Base-by-base conservation (phyloP, 2,113 vertebrate species). In the Desmodus rotundus region DNA sequence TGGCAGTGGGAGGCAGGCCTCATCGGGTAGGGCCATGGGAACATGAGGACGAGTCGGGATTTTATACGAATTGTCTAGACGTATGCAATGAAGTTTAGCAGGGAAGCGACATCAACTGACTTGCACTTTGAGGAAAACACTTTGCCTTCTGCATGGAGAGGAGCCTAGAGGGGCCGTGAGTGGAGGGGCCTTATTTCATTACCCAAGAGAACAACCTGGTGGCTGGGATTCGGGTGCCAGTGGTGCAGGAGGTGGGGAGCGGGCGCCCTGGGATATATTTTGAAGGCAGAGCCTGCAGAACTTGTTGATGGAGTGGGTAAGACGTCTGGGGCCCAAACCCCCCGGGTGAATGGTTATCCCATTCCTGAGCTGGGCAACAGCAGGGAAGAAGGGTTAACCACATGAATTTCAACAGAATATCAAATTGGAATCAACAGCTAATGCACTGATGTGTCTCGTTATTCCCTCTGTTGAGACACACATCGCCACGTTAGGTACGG, bases 71-170 rank as follows among this genome's bases (percentile, higher is more conserved):
- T 28, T 50, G 50, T 41, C 26, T 5, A 47, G 15, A 24, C 50
- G n/a, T 10, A 11, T 22, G 5, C 0, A 3, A 24, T 15, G 6
- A 17, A n/a, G 2, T 33, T 54, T 20, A n/a, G 8, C n/a, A 33
- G 28, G 50, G 33, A 16, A 31, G n/a, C 36, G 24, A 5, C 1
- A 9, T 41, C 33, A n/a, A 16, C 1, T 20, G 41, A 52, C 7
- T 11, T 58, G 22, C 24, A 33, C 26, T 20, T 61, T 1, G 52
- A 85, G 63, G 61, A n/a, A 20, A 50, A 58, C 11, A 16, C 26
- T 50, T 33, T 38, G 50, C 31, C 10, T 45, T 84, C 38, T 47
- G 13, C 24, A 10, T 10, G 26, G 50, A 50, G 28, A 56, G 19
- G 19, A 52, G 22, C 13, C 45, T 28, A 20, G 7, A 43, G 20